Conservation (phyloP, 2,797 vertebrate genomes). For the Pygocentrus nattereri region DNA sequence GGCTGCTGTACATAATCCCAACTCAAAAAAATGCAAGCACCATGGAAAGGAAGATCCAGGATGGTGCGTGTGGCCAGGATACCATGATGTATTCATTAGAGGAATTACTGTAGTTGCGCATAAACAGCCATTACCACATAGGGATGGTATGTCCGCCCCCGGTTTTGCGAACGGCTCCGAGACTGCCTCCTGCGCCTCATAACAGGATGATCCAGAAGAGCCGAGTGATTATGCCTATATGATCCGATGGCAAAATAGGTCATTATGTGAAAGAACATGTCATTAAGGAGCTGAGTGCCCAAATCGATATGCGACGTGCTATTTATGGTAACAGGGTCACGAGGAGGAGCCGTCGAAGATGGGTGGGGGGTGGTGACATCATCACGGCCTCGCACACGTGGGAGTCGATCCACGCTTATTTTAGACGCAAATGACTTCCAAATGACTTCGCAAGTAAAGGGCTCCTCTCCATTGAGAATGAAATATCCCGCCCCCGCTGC, state of each 20-base stretch:
- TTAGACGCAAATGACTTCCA: conserved; percentile 70
- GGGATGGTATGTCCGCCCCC: conserved; percentile 43
- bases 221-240: conserved; percentile 64
- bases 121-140: conserved; percentile 50
- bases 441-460: conserved; percentile 66
- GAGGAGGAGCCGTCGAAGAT: conserved; percentile 69
- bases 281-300: conserved; percentile 71
- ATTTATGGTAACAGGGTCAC: conserved; percentile 82
- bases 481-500: conserved; percentile 59
- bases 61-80: conserved; percentile 45
- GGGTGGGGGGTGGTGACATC: conserved; percentile 67
- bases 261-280: conserved; percentile 75
- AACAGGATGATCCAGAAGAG: conserved; percentile 44
- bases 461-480: conserved; percentile 62
- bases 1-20: conserved; percentile 41
- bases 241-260: conserved; percentile 78
- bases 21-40: conserved; percentile 21
- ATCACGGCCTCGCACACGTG: conserved; percentile 56
- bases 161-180: conserved; percentile 45
- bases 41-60: conserved; percentile 17
- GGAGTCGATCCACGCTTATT: conserved; percentile 63
- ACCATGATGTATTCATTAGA: conserved; percentile 54
- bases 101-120: conserved; percentile 46
- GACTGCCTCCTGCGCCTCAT: conserved; percentile 47
- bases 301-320: conserved; percentile 79